Conservation (phyloP, 2,113 vertebrate genomes). For the Cyprinodon brontotheroides region DNA sequence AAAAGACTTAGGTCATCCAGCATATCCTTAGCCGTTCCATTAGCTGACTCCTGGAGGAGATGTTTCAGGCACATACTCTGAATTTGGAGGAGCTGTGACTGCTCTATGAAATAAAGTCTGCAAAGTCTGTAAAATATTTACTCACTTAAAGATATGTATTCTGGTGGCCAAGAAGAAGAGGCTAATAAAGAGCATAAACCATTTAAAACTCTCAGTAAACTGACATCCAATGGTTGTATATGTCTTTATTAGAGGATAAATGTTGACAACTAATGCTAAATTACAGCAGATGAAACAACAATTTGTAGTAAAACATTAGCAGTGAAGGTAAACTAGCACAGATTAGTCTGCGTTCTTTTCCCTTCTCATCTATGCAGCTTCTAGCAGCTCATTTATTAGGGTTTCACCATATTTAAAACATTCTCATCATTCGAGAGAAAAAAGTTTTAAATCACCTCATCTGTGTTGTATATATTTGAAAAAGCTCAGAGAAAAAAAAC, state of each 20-base stretch:
- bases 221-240: not conserved
- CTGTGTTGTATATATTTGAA: not conserved
- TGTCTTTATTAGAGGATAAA: not conserved
- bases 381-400: not conserved
- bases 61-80: no score
- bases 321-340: not conserved
- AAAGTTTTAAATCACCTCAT: not conserved
- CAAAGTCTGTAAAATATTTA: no score
- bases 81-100: no score
- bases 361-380: not conserved
- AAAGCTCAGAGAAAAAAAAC: not conserved
- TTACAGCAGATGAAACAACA: not conserved
- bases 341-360: not conserved
- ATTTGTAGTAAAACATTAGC: not conserved
- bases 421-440: not conserved
- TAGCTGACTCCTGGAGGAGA: no score
- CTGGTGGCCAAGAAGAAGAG: no score
- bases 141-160: no score
- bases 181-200: no score
- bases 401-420: not conserved
- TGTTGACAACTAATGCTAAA: not conserved
- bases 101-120: no score
- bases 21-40: no score
- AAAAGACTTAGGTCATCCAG: no score
- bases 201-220: no score